Conservation (phyloP, 2,797 vertebrate species). For the Hippopotamyrus pictus region DNA sequence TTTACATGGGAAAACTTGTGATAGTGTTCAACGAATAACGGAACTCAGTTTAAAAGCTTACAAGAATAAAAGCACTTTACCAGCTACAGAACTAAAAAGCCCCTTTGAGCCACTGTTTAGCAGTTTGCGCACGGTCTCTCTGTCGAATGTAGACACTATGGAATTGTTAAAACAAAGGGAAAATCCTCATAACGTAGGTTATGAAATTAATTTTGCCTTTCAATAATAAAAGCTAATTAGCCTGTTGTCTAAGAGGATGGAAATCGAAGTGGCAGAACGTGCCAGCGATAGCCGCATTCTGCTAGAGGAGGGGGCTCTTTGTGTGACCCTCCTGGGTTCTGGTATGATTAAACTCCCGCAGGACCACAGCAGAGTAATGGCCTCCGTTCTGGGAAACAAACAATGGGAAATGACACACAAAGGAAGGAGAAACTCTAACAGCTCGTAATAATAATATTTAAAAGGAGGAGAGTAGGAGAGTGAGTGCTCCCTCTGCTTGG, state of each 20-base stretch:
- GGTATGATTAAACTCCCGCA: not conserved
- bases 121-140: not conserved
- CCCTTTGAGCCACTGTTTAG: not conserved
- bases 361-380: not conserved
- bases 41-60: not conserved
- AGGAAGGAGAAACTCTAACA: not conserved
- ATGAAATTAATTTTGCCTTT: constrained; percentile 17
- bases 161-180: not conserved
- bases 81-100: not conserved
- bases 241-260: constrained; percentile 1
- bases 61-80: not conserved
- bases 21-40: not conserved
- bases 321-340: not conserved
- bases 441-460: not conserved
- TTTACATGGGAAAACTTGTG: not conserved
- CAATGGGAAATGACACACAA: not conserved
- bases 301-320: not conserved
- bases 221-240: constrained; percentile 16
- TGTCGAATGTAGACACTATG: not conserved
- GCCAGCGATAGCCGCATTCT: not conserved
- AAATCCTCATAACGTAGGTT: constrained; percentile 9
- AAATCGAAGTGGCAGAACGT: not conserved
- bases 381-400: not conserved
- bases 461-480: not conserved
- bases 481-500: not conserved